These are phyloP conservation scores for Melanotaenia boesemani DNA, from an alignment of 2,797 vertebrate genomes.

Conservation along the genomic window DNA sequence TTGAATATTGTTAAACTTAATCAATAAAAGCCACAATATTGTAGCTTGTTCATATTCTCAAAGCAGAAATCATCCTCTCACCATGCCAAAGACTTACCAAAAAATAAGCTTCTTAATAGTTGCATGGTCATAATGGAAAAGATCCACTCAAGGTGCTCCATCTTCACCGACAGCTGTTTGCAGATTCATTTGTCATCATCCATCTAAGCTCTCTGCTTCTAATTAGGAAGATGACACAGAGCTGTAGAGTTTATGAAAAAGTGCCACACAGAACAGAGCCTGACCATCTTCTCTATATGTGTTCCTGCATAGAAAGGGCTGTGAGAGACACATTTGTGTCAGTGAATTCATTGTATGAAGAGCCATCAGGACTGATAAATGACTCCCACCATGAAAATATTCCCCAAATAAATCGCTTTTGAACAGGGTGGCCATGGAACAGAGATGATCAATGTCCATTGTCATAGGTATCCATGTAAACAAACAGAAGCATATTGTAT, in stretches of 20 bases:
- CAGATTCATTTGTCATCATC: constrained; percentile 68
- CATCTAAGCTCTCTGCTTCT: constrained; percentile 57
- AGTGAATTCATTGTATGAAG: constrained; percentile 52
- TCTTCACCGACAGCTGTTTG: constrained; percentile 38
- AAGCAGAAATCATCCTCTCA: neutral
- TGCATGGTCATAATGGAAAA: constrained; percentile 11
- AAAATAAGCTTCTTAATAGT: constrained; percentile 43
- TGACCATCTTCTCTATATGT: constrained; percentile 25
- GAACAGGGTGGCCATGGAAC: constrained; percentile 50
- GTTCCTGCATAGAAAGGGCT: constrained; percentile 42
- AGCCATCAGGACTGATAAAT: constrained; percentile 62
- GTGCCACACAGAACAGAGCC: constrained; percentile 37
- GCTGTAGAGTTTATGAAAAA: constrained; percentile 15
- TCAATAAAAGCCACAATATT: neutral
- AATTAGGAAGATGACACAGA: constrained; percentile 63
- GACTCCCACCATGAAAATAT: constrained; percentile 57
- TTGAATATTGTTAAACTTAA: neutral
- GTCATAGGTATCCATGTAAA: constrained; percentile 36
- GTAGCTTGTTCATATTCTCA: neutral
- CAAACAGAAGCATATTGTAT: constrained; percentile 13
- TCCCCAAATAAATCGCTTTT: constrained; percentile 53
- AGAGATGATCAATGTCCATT: constrained; percentile 51
- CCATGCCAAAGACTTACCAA: neutral
- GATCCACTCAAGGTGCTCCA: constrained; percentile 42
- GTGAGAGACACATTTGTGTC: constrained; percentile 40